Conservation (phyloP, 2,888 invertebrate species). For the Ornithoptera alexandrae region DNA sequence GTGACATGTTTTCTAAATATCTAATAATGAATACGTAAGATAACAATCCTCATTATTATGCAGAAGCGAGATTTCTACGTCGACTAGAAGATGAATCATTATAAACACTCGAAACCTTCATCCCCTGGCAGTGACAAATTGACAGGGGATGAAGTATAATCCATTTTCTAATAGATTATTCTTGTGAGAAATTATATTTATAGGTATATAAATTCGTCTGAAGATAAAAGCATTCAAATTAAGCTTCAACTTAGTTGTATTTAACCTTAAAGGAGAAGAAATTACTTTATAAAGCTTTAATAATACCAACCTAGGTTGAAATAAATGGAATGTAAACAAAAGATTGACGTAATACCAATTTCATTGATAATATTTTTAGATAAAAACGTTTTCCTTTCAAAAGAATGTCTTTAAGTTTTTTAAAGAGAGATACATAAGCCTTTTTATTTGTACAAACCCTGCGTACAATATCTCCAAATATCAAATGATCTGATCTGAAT, state of each 20-base stretch:
- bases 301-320: background rate
- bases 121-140: constrained; percentile 1
- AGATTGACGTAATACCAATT: background rate
- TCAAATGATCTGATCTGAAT: no score
- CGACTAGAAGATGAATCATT: background rate
- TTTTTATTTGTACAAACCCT: no score
- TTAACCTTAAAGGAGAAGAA: background rate
- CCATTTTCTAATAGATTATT: constrained; percentile 4
- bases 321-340: background rate
- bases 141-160: constrained; percentile 5
- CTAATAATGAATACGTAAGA: background rate
- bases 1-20: background rate
- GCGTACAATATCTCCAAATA: no score
- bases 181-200: constrained; percentile 3
- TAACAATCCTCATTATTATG: background rate
- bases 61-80: background rate
- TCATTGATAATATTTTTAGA: background rate
- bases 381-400: no score
- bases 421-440: no score
- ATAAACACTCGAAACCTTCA: constrained; percentile 1
- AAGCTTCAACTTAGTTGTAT: background rate
- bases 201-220: background rate
- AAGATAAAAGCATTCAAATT: background rate
- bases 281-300: background rate
- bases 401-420: no score